Evolutionary conservation across 2,113 vertebrate genomes (phyloP), one percentile per base, ranked within the genome.

Genomic region (Toxostoma redivivum): DNA sequence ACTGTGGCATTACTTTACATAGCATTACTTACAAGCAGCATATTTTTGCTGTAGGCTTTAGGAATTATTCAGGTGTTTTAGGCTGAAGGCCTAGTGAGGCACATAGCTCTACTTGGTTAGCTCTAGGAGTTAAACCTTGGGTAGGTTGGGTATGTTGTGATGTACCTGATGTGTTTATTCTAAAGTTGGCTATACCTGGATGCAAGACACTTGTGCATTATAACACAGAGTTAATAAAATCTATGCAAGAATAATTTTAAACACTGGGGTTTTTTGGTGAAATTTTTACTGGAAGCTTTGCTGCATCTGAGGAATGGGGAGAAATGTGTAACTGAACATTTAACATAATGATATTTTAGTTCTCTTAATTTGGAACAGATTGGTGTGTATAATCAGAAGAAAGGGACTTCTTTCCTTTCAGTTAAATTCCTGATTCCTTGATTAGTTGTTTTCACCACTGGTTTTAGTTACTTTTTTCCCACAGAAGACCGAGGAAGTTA

Each of bases 201-300:
- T 82, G 19, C 35, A 86, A 47, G 70, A 45, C 6, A 28, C 5
- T 71, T 66, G 22, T 66, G 25, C 33, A 60, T 50, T 88, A 33
- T 50, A 60, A 76, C 30, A 38, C 3, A 45, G 44, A 42, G 42
- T 9, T 66, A 67, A 27, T 62, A 35, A 31, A 38, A 78, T 65
- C 24, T 53, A 10, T 7, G 10, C 14, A 66, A 12, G 15, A 78
- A 48, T 87, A 48, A 73, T 44, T 65, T 72, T 69, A 54, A 89
- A 50, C 6, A 10, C 5, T 45, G 19, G 0, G 18, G 0, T 33
- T 16, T 23, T 48, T 35, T 16, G 0, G 18, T 66, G 10, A 58
- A 19, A 1, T 5, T 13, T 69, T 51, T 56, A 7, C 33, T 44
- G 15, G 28, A 61, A 73, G 12, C n/a, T 40, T 88, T 16, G 2